These are phyloP conservation scores for Mythimna impura DNA, from an alignment of 2,888 invertebrate species.

Conservation along the genomic window DNA sequence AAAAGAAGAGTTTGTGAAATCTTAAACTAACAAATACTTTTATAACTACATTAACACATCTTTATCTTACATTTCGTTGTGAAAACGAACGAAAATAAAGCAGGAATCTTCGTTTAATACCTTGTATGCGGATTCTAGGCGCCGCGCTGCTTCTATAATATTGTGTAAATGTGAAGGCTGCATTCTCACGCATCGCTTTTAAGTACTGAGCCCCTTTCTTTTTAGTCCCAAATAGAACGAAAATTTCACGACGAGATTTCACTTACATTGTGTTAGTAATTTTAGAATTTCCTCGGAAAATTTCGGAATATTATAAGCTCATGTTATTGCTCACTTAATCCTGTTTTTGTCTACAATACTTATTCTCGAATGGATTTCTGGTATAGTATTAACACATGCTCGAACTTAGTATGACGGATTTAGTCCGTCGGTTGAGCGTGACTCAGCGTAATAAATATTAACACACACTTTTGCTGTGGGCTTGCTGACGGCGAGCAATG, in stretches of 20 bases:
- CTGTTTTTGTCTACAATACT: conserved; percentile 7
- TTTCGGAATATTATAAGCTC: background rate
- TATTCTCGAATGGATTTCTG: background rate
- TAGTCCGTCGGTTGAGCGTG: too few species aligned
- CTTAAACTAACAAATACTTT: too few species aligned
- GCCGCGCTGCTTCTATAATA: conserved; percentile 18
- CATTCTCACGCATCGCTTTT: conserved; percentile 48
- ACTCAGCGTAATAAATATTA: too few species aligned
- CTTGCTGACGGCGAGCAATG: too few species aligned
- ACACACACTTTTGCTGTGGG: too few species aligned
- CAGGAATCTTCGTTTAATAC: conserved; percentile 30
- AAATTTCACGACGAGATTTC: conserved; percentile 15
- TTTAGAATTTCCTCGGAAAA: conserved; percentile 12
- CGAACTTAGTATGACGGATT: too few species aligned
- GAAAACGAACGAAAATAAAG: conserved; percentile 6
- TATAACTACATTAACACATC: too few species aligned
- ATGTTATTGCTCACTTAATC: conserved; percentile 2
- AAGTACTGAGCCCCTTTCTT: conserved; percentile 34
- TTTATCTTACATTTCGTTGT: background rate
- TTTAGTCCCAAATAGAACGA: conserved; percentile 34
- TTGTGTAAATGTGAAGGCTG: conserved; percentile 45
- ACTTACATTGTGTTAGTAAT: conserved; percentile 3
- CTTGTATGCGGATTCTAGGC: conserved; percentile 39
- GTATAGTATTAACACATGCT: too few species aligned
- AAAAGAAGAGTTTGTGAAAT: too few species aligned